Evolutionary conservation across 2,797 vertebrate species (phyloP).

Genomic region (Notolepis coatsorum): DNA sequence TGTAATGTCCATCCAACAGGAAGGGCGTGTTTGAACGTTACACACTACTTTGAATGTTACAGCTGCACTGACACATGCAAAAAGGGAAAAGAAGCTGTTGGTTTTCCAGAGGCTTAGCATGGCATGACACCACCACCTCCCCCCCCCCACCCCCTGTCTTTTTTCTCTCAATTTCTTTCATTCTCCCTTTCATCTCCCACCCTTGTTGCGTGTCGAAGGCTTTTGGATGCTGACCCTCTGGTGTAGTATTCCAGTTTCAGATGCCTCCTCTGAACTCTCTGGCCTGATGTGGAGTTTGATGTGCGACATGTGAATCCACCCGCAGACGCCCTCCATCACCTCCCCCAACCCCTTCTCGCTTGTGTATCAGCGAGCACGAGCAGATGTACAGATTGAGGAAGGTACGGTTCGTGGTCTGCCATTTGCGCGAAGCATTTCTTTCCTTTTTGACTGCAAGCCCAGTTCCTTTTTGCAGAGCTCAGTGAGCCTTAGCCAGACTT

Average conservation of each 20-base stretch:
- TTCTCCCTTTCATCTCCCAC: not conserved
- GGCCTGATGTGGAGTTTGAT: constrained; percentile 60
- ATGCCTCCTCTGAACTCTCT: constrained; percentile 59
- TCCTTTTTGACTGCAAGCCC: constrained; percentile 46
- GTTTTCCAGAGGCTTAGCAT: constrained; percentile 37
- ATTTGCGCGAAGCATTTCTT: constrained; percentile 43
- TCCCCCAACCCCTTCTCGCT: constrained; percentile 21
- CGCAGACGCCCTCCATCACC: constrained; percentile 24
- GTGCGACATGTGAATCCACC: constrained; percentile 57
- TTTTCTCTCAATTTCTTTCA: not conserved
- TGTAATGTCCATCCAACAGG: not conserved
- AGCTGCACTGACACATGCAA: constrained; percentile 39
- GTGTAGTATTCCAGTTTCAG: constrained; percentile 46
- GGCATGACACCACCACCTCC: constrained; percentile 17
- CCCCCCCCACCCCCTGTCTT: not conserved
- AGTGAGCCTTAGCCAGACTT: constrained; percentile 35
- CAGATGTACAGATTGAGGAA: constrained; percentile 35
- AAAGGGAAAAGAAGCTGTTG: constrained; percentile 34
- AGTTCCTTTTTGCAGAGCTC: constrained; percentile 38
- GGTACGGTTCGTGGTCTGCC: constrained; percentile 23
- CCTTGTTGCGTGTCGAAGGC: constrained; percentile 54
- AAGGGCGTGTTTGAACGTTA: constrained; percentile 52
- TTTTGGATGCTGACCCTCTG: constrained; percentile 43
- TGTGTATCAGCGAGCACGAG: not conserved
- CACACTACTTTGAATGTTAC: constrained; percentile 52